These are phyloP conservation scores for Falco rusticolus DNA, from an alignment of 2,797 vertebrate species.

Conservation along the genomic window DNA sequence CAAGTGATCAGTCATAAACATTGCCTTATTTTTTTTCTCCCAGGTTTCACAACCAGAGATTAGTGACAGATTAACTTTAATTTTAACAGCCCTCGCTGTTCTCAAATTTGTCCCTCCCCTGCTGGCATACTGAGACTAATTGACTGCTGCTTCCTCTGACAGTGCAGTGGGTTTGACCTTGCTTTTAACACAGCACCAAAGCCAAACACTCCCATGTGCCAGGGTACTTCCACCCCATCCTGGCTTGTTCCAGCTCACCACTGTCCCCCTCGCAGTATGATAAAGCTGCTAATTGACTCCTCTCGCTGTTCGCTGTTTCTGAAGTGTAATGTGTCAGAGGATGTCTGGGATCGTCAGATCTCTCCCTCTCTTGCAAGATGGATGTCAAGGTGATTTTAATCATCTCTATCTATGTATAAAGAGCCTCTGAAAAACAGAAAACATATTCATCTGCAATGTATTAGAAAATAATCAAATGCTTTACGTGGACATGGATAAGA, in stretches of 20 bases:
- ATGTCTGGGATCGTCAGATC: background rate
- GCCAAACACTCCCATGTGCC: background rate
- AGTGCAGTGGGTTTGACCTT: conserved; percentile 44
- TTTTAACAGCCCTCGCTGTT: conserved; percentile 59
- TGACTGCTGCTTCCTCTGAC: conserved; percentile 37
- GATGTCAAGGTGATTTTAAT: conserved; percentile 43
- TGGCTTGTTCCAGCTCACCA: background rate
- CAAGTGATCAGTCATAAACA: background rate
- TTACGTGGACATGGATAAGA: rapidly evolving
- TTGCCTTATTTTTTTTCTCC: background rate
- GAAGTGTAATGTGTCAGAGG: background rate
- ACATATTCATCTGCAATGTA: background rate
- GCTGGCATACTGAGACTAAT: conserved; percentile 62
- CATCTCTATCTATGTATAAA: background rate
- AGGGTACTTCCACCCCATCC: background rate
- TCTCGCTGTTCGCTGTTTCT: background rate
- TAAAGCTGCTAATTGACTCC: background rate
- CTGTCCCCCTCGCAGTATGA: background rate
- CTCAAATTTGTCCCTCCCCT: conserved; percentile 56
- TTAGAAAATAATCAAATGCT: background rate
- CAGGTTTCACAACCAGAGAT: conserved; percentile 22
- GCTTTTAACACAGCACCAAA: background rate
- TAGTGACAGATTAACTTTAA: conserved; percentile 68
- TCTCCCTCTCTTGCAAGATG: background rate
- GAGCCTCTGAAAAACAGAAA: conserved; percentile 34